phyloP scores from a whole-genome alignment of 2,797 vertebrate genomes.

The Clarias pachynema region DNA sequence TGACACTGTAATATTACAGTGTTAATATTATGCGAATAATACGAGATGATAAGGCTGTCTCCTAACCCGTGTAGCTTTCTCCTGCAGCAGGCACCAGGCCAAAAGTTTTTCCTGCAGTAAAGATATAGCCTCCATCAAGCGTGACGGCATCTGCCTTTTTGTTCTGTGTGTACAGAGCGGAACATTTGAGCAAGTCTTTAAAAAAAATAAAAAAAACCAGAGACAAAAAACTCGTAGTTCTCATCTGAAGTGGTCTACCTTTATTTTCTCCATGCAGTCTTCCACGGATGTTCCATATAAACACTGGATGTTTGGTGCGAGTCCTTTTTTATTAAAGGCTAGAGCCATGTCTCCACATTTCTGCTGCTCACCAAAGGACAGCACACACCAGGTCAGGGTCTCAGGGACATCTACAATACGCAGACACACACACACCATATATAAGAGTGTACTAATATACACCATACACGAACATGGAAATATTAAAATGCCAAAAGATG shows the following conservation, averaged over 20 bases:
- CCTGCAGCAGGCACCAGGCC: conserved; percentile 87
- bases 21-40: background rate
- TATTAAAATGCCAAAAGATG: background rate
- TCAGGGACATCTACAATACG: conserved; percentile 70
- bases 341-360: conserved; percentile 86
- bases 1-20: background rate
- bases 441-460: background rate
- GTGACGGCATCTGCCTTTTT: conserved; percentile 84
- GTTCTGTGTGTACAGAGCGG: conserved; percentile 72
- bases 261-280: conserved; percentile 83
- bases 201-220: background rate
- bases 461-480: conserved; percentile 1
- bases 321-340: conserved; percentile 73
- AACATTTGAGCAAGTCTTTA: too few species aligned
- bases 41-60: background rate
- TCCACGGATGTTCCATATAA: conserved; percentile 77
- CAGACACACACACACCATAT: background rate
- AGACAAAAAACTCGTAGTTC: background rate
- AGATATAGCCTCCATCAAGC: conserved; percentile 86
- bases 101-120: conserved; percentile 84
- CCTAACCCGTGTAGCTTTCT: conserved; percentile 87
- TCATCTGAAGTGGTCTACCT: conserved; percentile 63
- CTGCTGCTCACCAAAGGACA: conserved; percentile 82
- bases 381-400: conserved; percentile 86
- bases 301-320: conserved; percentile 85